A percentile compares a stretch with the other conserved stretches of the same genome.
Conservation (phyloP, 2,888 invertebrate genomes). For the Bellardia pandia region DNA sequence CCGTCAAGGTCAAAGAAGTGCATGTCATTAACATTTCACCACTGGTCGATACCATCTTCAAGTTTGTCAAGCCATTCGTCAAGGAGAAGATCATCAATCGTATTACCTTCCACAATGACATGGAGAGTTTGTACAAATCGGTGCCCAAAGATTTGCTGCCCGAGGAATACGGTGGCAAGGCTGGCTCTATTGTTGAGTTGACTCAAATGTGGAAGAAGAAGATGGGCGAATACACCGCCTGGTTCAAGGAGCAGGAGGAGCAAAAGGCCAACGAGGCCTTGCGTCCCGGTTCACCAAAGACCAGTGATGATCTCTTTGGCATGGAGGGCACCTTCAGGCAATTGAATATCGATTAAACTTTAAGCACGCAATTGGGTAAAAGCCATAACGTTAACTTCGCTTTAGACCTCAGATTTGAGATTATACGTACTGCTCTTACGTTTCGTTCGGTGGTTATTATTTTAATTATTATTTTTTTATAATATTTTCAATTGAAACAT, state of each 20-base stretch:
- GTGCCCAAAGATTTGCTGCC: constrained; percentile 92
- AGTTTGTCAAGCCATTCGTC: constrained; percentile 93
- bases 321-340: constrained; percentile 95
- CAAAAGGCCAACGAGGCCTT: constrained; percentile 91
- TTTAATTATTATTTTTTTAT: constrained; percentile 21
- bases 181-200: constrained; percentile 89
- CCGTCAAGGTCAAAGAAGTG: constrained; percentile 93
- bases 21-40: constrained; percentile 94
- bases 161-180: constrained; percentile 92
- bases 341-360: constrained; percentile 89
- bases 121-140: constrained; percentile 90
- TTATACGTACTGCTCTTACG: constrained; percentile 40
- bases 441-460: constrained; percentile 60
- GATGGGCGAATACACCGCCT: constrained; percentile 89
- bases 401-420: constrained; percentile 63
- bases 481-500: constrained; percentile 29
- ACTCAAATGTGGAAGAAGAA: constrained; percentile 92
- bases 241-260: constrained; percentile 92
- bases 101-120: constrained; percentile 90
- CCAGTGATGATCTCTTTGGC: constrained; percentile 94
- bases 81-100: constrained; percentile 94
- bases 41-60: constrained; percentile 92
- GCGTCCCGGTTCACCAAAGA: constrained; percentile 93
- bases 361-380: constrained; percentile 23
- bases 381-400: constrained; percentile 62